phyloP scores from a whole-genome alignment of 2,797 vertebrate genomes.

The Chelonia mydas region DNA sequence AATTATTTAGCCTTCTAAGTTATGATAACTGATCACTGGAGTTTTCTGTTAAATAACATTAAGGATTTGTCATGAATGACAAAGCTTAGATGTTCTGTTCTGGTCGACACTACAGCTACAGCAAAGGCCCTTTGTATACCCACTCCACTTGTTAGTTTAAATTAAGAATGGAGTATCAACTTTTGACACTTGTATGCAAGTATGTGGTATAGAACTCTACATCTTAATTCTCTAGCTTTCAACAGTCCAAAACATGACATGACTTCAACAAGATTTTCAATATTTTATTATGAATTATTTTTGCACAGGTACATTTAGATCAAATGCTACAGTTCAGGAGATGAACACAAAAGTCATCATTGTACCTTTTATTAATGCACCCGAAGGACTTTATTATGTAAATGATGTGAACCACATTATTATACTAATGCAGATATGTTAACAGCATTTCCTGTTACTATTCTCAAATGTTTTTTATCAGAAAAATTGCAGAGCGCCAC shows the following conservation, averaged over 20 bases:
- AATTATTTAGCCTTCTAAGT: neutral
- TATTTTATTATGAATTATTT: slow-evolving; percentile 2
- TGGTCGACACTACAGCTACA: rapidly evolving
- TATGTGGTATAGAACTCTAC: neutral
- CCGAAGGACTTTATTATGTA: neutral
- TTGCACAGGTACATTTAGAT: neutral
- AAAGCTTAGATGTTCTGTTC: rapidly evolving
- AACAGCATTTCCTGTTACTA: neutral
- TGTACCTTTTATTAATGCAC: rapidly evolving
- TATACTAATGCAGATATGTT: neutral
- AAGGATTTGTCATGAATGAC: neutral
- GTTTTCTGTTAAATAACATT: neutral
- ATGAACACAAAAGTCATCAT: rapidly evolving
- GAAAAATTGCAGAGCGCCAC: neutral
- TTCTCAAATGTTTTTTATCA: neutral
- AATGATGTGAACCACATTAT: neutral
- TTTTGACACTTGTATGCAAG: too few relatives aligned
- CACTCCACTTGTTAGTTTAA: rapidly evolving
- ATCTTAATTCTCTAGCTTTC: neutral
- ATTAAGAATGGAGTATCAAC: neutral
- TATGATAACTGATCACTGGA: neutral
- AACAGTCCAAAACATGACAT: rapidly evolving
- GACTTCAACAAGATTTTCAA: neutral
- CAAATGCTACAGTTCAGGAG: neutral
- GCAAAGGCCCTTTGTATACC: neutral